Evolutionary conservation across 2,797 vertebrate genomes (phyloP), one percentile per base, ranked within the genome.

Genomic region (Atherinosoma microstoma): DNA sequence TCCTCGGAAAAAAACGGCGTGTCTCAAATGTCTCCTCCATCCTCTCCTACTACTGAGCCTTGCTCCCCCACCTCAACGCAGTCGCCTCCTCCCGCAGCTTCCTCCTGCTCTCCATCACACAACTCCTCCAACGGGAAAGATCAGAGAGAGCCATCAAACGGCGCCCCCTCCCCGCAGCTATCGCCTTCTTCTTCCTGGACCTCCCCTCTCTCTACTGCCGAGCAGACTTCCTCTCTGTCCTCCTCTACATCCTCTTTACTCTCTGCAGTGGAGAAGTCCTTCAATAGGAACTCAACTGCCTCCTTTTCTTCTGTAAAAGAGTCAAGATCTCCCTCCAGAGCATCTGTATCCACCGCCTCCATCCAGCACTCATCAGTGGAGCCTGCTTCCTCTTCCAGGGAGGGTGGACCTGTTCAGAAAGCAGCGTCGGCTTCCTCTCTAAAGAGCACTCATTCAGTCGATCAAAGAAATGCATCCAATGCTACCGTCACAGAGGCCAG

Each of bases 1-100:
- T 99, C 97, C 32, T 99, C 98, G 0, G 98, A 99, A 81, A 97
- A 96, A 85, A 99, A 98, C 40, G 96, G 95, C 70, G 94, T 94
- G 24, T 93, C 94, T 47, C 96, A 95, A 82, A 93, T 94, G 0
- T 79, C 92, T 0, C 90, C 97, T 38, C 88, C 96, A 0, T 95
- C 95, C 0, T 96, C 95, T 73, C 8, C 95, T 87, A 83, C 95
- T 0, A 92, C 82, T 0, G 71, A 92, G 76, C 36, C 94, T 0
- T 85, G 93, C 68, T 93, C 95, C 2, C 96, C 97, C 89, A 58
- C 88, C 12, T 83, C 95, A 60, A 92, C 94, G 32, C 95, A 56
- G 78, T 93, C 5, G 82, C 95, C 54, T 94, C 95, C 80, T 95
- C 95, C 32, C 84, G 95, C 36, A 81, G 92, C 66, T 93, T 95